phyloP scores from a whole-genome alignment of 2,113 vertebrate species.

The Ploceus nigricollis region DNA sequence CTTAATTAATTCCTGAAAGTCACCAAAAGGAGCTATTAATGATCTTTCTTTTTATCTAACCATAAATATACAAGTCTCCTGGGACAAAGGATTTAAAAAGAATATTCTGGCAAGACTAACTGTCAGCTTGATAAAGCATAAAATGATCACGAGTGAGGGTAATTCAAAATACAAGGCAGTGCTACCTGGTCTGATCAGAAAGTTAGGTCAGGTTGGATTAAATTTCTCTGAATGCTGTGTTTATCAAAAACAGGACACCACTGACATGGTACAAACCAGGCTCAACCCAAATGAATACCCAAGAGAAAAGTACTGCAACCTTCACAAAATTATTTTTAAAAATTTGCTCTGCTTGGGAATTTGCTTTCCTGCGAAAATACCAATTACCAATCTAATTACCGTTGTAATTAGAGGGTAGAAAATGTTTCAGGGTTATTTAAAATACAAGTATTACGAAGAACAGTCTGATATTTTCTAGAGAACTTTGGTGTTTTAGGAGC shows the following conservation, averaged over 20 bases:
- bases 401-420: background rate
- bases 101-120: constrained; percentile 42
- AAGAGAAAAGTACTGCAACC: background rate
- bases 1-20: constrained; percentile 69
- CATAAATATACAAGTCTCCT: constrained; percentile 35
- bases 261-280: background rate
- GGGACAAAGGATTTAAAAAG: constrained; percentile 49
- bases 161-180: constrained; percentile 7
- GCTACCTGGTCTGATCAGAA: constrained; percentile 24
- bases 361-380: background rate
- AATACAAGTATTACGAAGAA: background rate
- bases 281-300: background rate
- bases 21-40: constrained; percentile 56
- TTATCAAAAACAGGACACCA: background rate
- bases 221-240: background rate
- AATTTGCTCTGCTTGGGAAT: background rate
- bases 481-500: background rate
- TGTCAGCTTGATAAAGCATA: constrained; percentile 34
- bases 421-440: background rate
- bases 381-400: too few species aligned
- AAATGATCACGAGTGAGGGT: constrained; percentile 21
- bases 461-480: background rate
- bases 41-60: constrained; percentile 62
- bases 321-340: background rate
- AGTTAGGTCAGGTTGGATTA: constrained; percentile 6